These are phyloP conservation scores for Mionectes macconnelli DNA, from an alignment of 2,113 vertebrate species.

Conservation along the genomic window DNA sequence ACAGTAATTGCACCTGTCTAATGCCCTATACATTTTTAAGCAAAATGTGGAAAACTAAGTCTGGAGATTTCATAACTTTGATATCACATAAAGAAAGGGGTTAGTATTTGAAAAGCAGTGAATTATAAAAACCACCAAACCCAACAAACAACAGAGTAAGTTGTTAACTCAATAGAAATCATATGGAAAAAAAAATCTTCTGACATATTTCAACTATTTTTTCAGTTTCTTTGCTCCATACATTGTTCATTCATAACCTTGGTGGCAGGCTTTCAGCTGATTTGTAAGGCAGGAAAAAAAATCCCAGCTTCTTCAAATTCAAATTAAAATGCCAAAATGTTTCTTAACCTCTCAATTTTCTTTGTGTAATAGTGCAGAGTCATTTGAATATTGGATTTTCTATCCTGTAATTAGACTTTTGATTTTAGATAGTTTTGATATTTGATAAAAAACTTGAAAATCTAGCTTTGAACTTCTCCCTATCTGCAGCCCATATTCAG, in stretches of 20 bases:
- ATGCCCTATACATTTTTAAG: not conserved
- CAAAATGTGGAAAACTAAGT: not conserved
- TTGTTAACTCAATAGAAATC: not conserved
- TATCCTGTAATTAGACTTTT: not conserved
- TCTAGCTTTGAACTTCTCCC: not conserved
- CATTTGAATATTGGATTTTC: not conserved
- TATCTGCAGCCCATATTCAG: fast-evolving
- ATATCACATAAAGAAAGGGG: not conserved
- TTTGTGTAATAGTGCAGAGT: not conserved
- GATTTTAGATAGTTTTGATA: not conserved
- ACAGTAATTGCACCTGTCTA: not conserved
- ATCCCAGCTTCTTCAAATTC: not conserved
- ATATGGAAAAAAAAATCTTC: not conserved
- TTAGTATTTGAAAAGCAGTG: not conserved
- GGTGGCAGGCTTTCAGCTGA: not conserved
- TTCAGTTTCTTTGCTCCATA: not conserved
- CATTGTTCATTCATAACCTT: not conserved
- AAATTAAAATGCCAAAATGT: not conserved
- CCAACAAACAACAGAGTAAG: not conserved
- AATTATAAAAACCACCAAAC: not conserved
- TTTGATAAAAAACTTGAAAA: not conserved
- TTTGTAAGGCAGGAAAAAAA: not conserved
- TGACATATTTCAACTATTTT: not conserved
- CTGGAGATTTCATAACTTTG: not conserved
- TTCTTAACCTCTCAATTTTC: not conserved